Conservation (phyloP, 2,888 invertebrate species). For the Scaptomyza caliginosa region DNA sequence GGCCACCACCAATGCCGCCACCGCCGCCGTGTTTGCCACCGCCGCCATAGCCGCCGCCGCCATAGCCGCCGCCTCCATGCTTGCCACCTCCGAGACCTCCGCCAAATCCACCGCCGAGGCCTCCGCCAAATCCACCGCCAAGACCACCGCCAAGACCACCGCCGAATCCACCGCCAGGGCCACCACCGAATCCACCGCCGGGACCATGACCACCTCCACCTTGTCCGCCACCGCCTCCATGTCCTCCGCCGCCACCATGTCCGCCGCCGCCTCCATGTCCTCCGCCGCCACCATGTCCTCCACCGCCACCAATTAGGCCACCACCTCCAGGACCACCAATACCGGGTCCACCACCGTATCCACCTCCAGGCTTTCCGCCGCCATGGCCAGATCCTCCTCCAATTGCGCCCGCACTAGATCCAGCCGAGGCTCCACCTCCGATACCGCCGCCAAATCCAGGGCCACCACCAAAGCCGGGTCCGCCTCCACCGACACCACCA, state of each 20-base stretch:
- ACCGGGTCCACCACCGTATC: slow-evolving; percentile 16
- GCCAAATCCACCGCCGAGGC: slow-evolving; percentile 5
- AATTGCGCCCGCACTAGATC: neutral
- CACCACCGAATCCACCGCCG: slow-evolving; percentile 9
- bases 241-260: neutral
- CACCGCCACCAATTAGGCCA: slow-evolving; percentile 27
- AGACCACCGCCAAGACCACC: slow-evolving; percentile 9
- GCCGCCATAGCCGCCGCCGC: slow-evolving; percentile 7
- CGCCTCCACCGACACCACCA: neutral
- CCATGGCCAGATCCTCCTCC: neutral
- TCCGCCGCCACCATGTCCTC: slow-evolving; percentile 25
- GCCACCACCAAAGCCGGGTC: slow-evolving; percentile 5
- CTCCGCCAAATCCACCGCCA: neutral
- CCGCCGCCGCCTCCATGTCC: neutral
- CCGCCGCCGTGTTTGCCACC: neutral
- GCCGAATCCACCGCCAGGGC: slow-evolving; percentile 1
- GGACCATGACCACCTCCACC: neutral
- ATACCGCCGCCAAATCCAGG: neutral
- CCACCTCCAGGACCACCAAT: slow-evolving; percentile 25
- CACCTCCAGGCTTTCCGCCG: neutral
- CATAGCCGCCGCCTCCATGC: slow-evolving; percentile 2
- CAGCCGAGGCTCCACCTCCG: neutral
- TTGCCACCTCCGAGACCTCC: slow-evolving; percentile 23
- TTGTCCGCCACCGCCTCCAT: neutral
- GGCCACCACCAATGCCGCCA: neutral